Evolutionary conservation across 2,888 invertebrate genomes (phyloP).

Genomic region (Andricus quercusramuli): DNA sequence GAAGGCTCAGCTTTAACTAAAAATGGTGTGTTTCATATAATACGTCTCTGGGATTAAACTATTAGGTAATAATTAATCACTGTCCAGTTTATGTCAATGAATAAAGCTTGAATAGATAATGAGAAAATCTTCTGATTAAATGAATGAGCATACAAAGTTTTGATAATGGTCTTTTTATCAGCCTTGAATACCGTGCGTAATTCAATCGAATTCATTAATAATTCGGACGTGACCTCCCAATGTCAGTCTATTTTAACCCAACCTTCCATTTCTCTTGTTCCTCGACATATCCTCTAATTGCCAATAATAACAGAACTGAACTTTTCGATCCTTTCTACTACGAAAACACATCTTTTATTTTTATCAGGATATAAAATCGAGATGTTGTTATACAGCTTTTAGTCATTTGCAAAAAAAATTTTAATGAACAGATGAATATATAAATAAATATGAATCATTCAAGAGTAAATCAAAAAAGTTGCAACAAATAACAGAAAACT

Average conservation of each 20-base stretch:
- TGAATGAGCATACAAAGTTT: not conserved
- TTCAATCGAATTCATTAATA: not conserved
- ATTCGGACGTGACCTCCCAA: not conserved
- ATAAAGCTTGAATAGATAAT: not conserved
- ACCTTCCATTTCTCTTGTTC: not conserved
- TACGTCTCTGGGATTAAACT: not conserved
- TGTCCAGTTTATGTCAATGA: not conserved
- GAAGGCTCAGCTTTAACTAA: not conserved
- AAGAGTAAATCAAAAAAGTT: too few relatives aligned
- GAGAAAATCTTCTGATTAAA: not conserved
- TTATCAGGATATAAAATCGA: too few relatives aligned
- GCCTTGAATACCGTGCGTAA: not conserved
- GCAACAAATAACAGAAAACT: too few relatives aligned
- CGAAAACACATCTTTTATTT: too few relatives aligned
- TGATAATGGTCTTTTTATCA: not conserved
- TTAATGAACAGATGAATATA: too few relatives aligned
- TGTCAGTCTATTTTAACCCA: not conserved
- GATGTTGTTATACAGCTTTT: too few relatives aligned
- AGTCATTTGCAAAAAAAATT: too few relatives aligned
- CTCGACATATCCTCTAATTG: not conserved
- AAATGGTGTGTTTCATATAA: too few relatives aligned
- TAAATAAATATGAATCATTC: too few relatives aligned
- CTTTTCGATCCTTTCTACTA: not conserved
- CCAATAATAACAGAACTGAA: not conserved
- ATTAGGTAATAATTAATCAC: not conserved